phyloP scores from a whole-genome alignment of 1,140 invertebrate species.

The Zaprionus lachaisei region DNA sequence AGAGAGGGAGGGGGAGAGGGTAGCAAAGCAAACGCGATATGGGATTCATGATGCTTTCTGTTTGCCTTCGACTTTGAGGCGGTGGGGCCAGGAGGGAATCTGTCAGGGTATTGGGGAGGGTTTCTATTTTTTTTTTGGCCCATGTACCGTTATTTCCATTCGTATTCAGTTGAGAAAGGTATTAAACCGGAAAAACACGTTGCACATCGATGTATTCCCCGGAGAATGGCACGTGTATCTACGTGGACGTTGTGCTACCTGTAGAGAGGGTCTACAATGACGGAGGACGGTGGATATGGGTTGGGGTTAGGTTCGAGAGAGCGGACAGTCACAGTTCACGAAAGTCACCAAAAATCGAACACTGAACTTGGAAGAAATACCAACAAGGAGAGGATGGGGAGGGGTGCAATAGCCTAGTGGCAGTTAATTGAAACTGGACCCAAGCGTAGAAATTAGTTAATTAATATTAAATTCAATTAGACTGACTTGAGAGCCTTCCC shows the following conservation, averaged over 20 bases:
- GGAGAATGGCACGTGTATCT: conserved; percentile 64
- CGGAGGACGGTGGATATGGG: too few relatives aligned
- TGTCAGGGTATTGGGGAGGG: not conserved
- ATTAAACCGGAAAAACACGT: conserved; percentile 82
- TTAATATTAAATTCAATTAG: conserved; percentile 80
- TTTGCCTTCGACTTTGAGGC: conserved; percentile 32
- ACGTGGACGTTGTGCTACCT: conserved; percentile 47
- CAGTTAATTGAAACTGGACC: conserved; percentile 70
- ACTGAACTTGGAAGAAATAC: not conserved
- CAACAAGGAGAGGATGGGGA: not conserved
- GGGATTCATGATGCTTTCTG: conserved; percentile 48
- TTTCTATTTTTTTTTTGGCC: conserved; percentile 27
- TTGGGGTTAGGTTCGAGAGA: not conserved
- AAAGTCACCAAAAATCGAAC: conserved; percentile 63
- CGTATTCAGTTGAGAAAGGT: conserved; percentile 77
- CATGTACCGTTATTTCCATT: conserved; percentile 77
- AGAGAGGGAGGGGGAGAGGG: not conserved
- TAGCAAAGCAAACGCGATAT: conserved; percentile 34
- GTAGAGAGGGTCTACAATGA: not conserved
- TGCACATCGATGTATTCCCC: conserved; percentile 74
- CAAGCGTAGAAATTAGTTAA: conserved; percentile 75
- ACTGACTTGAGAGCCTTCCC: conserved; percentile 11
- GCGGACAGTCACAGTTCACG: conserved; percentile 19
- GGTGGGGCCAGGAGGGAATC: not conserved
- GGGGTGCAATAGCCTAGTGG: not conserved